Base-by-base conservation (phyloP, 2,888 invertebrate genomes). In the Dicranocentrus wangi region DNA sequence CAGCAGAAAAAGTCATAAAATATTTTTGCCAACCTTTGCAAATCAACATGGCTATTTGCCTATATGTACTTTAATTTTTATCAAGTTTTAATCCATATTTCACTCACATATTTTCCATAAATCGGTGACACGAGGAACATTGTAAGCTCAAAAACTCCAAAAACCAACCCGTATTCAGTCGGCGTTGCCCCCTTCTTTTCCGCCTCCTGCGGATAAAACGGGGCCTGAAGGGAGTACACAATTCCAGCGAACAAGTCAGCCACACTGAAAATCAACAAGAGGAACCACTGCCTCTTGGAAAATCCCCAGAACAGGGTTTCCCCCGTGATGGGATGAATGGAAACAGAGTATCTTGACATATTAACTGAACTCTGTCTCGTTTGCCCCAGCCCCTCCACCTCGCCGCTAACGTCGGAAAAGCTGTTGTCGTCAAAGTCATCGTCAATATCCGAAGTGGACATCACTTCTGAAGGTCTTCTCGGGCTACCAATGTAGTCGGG, bases 181-280 rank as follows among this genome's bases (percentile, higher is more conserved):
- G 94, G 93, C n/a, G 93, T 91, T 23, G 95, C 94, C 10, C 93
- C 93, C 90, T 95, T 95, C 82, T 90, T 91, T 87, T 94, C 94
- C 13, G 95, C 95, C 94, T 95, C 95, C 87, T 92, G 91, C 0
- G 95, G 95, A 88, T 95, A 95, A 89, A 95, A 95, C 0, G 95
- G 95, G 1, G 95, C 95, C 88, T 95, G 95, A 1, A 95, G 89
- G 0, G 95, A 94, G 1, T 95, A 94, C 89, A 94, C 94, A 83
- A 94, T 92, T 1, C 95, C 95, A 88, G 94, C 94, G 87, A 93
- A 94, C 89, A 95, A 94, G 89, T 95, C 94, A 21, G 94, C 94
- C 84, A 94, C 91, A 32, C 94, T 93, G 88, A 95, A 94, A 66
- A 94, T 93, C 51, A 93, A 90, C 66, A 94, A 90, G 0, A 94